These are phyloP conservation scores for Xenopus borealis DNA, from an alignment of 2,113 vertebrate species.

Conservation along the genomic window DNA sequence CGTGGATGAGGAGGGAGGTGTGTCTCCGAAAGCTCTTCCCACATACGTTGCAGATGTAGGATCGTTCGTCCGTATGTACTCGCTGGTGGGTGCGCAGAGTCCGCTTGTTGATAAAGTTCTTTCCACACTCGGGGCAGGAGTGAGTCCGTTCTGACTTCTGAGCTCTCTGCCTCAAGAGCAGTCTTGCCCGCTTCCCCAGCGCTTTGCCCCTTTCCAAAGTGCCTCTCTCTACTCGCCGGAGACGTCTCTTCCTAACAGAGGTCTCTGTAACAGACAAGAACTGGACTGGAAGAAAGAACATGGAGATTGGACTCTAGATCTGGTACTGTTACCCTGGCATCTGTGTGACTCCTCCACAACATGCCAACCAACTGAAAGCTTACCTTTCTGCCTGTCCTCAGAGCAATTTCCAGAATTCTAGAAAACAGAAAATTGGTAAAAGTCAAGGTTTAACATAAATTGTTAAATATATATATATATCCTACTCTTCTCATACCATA, in stretches of 20 bases:
- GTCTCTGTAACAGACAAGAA: neutral
- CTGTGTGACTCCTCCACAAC: no score
- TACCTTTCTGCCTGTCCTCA: slow-evolving; percentile 17
- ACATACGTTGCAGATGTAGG: slow-evolving; percentile 61
- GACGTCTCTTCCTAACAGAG: neutral
- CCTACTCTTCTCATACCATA: no score
- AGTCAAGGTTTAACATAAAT: no score
- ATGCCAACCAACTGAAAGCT: neutral
- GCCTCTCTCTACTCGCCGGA: neutral
- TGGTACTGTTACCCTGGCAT: no score
- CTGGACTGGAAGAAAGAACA: no score
- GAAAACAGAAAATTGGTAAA: neutral
- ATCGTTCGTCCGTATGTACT: slow-evolving; percentile 43
- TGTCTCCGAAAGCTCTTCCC: slow-evolving; percentile 59
- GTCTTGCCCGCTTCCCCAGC: slow-evolving; percentile 25
- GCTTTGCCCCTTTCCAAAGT: slow-evolving; percentile 29
- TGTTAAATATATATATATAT: no score
- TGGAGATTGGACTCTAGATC: no score
- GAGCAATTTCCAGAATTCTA: neutral
- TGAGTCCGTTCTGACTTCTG: slow-evolving; percentile 55
- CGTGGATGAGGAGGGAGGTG: slow-evolving; percentile 49
- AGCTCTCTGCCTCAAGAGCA: slow-evolving; percentile 31
- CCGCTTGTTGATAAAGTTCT: slow-evolving; percentile 59
- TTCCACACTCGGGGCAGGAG: slow-evolving; percentile 63
- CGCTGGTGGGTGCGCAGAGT: slow-evolving; percentile 44